A percentile compares a stretch with the other conserved stretches of the same genome.
Conservation (phyloP, 2,797 vertebrate genomes). For the Alcedo atthis region DNA sequence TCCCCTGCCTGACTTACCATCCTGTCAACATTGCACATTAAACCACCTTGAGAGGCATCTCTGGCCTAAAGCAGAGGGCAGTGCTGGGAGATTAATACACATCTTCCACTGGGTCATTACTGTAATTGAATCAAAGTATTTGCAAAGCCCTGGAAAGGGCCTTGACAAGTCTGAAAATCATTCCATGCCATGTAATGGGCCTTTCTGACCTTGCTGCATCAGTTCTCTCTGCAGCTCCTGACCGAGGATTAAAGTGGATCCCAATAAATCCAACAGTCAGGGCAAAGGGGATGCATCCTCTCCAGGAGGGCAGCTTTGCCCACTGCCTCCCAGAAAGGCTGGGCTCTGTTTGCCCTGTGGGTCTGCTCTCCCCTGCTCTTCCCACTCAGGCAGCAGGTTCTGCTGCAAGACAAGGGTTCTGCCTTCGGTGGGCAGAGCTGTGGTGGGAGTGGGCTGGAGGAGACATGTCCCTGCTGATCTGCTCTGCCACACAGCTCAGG, state of each 20-base stretch:
- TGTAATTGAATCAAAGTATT: conserved; percentile 51
- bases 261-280: not conserved
- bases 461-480: not conserved
- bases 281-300: not conserved
- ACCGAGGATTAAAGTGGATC: not conserved
- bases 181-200: not conserved
- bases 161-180: conserved; percentile 19
- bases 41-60: not conserved
- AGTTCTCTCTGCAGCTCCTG: not conserved
- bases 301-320: not conserved
- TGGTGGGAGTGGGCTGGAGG: not conserved
- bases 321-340: not conserved
- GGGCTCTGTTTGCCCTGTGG: not conserved
- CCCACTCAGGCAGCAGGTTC: not conserved
- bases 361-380: not conserved
- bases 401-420: not conserved
- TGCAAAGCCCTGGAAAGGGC: conserved; percentile 4
- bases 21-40: not conserved
- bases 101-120: conserved; percentile 12
- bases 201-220: not conserved
- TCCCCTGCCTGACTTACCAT: not conserved
- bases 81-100: not conserved
- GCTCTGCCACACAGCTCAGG: not conserved
- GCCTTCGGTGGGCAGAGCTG: not conserved
- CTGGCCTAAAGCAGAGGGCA: not conserved